Evolutionary conservation across 2,113 vertebrate genomes (phyloP).

Genomic region (Sceloporus undulatus): DNA sequence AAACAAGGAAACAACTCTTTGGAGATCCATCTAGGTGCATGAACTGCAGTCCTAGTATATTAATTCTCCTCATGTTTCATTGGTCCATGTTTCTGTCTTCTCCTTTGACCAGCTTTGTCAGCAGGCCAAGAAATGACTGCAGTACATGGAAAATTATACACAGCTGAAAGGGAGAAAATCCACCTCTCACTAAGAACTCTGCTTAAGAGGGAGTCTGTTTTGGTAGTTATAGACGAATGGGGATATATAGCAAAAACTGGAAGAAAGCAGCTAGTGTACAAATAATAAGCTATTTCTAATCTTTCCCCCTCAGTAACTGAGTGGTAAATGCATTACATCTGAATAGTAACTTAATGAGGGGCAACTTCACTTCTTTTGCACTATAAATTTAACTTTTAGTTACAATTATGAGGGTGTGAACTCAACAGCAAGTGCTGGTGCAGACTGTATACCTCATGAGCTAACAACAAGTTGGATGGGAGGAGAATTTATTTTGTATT

Average conservation of each 20-base stretch:
- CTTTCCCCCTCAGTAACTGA: not conserved
- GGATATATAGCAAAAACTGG: not conserved
- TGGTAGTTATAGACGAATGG: not conserved
- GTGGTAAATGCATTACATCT: not conserved
- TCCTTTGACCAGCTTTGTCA: not conserved
- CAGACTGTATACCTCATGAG: not conserved
- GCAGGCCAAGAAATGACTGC: not conserved
- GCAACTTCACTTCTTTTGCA: not conserved
- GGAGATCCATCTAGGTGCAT: not conserved
- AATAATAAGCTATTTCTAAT: not conserved
- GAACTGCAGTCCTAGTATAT: not conserved
- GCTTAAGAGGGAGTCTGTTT: not conserved
- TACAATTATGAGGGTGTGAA: not conserved
- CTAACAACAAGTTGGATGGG: not conserved
- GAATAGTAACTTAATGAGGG: not conserved
- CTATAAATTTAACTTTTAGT: not conserved
- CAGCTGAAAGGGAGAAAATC: not conserved
- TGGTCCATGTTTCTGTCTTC: not conserved
- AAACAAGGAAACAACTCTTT: slow-evolving; percentile 1
- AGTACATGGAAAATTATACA: slow-evolving; percentile 14
- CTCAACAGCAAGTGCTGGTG: no score
- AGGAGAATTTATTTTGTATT: not conserved
- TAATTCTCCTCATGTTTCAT: not conserved
- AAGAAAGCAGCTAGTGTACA: not conserved
- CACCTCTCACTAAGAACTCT: not conserved